A percentile compares a stretch with the other conserved stretches of the same genome.
phyloP scores from a whole-genome alignment of 2,113 vertebrate species.

The Mobula birostris region DNA sequence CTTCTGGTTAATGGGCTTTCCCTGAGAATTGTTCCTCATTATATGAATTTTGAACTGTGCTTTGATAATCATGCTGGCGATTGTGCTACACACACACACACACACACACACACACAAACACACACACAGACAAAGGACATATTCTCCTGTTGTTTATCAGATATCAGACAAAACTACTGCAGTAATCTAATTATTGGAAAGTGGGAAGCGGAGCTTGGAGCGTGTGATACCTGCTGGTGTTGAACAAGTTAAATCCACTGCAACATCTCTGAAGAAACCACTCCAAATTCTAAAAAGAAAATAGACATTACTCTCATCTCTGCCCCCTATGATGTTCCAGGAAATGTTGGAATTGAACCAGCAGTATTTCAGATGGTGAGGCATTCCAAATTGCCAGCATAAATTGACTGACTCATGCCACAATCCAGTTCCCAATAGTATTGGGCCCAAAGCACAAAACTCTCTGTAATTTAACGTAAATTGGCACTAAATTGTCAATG shows the following conservation, averaged over 20 bases:
- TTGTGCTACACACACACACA: neutral
- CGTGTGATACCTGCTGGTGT: neutral
- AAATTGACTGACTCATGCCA: constrained; percentile 13
- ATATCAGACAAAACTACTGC: neutral
- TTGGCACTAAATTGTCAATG: constrained; percentile 30
- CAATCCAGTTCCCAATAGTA: constrained; percentile 12
- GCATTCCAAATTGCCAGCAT: neutral
- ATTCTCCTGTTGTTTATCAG: neutral
- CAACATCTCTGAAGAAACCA: neutral
- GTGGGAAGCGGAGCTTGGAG: neutral
- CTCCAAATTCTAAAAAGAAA: constrained; percentile 2
- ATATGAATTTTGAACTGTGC: neutral
- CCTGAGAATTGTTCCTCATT: neutral
- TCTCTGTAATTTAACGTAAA: constrained; percentile 10
- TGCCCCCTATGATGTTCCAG: no score
- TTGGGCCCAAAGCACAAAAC: neutral
- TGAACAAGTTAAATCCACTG: neutral
- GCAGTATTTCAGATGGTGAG: neutral
- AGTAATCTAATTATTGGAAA: neutral
- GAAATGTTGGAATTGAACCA: neutral
- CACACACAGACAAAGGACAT: neutral
- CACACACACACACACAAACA: no score
- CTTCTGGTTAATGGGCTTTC: neutral
- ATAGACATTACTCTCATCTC: neutral
- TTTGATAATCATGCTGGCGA: neutral